Evolutionary conservation across 2,797 vertebrate species (phyloP), one percentile per base, ranked within the genome.

Genomic region (Sebastes melanostomus): DNA sequence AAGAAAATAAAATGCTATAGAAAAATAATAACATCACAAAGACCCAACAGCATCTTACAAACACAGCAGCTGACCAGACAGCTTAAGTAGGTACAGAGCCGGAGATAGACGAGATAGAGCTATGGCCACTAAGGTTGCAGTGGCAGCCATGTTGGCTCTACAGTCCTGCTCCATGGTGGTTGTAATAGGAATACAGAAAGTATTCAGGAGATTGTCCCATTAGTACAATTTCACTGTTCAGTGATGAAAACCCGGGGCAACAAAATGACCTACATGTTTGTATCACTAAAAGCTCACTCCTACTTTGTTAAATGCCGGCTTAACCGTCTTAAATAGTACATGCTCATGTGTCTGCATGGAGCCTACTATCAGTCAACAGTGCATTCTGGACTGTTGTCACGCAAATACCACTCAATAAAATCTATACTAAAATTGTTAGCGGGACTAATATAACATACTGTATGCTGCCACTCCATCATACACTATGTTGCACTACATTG

Each of bases 11-110:
- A 46, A 85, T 69, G 25, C 67, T 74, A 81, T 13, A 77, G 62
- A 78, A 76, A 86, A 86, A 62, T 1, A 52, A 61, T 6, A 88
- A 86, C n/a, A 66, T 74, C 82, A 86, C 79, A 86, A 59, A 81
- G 62, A 90, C 66, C 66, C 62, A 65, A 77, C 60, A 86, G 85
- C 80, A 65, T 71, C 66, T 16, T 61, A 86, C 73, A 30, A 86
- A 86, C 84, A 89, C 86, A 80, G 84, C 67, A 82, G 88, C 83
- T 82, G 79, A 85, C 32, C 82, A 69, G 81, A 76, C 60, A 82
- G 75, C 36, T 68, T 68, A 73, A 66, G 66, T 25, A 46, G 42
- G 65, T 66, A 75, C 72, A 69, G 80, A 86, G 56, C 56, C 22
- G 6, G 65, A 79, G 38, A 84, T 0, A 10, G 56, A 80, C 13